Conservation (phyloP, 2,797 vertebrate genomes). For the Crocidura indochinensis region DNA sequence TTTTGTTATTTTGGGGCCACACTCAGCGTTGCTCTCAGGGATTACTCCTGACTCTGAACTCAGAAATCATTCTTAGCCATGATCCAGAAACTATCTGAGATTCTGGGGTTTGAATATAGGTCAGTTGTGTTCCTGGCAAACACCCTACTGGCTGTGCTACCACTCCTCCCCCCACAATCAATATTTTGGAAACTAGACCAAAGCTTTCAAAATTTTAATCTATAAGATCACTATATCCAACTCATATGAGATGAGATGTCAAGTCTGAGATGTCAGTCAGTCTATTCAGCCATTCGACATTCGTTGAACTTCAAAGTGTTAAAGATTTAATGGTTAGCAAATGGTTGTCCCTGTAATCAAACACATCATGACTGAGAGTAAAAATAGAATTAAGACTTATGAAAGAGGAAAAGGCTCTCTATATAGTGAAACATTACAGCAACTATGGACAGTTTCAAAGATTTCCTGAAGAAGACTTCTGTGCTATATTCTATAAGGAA, state of each 20-base stretch:
- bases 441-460: not conserved
- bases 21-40: no score
- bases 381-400: conserved; percentile 4
- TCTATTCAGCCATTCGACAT: conserved; percentile 21
- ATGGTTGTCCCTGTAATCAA: not conserved
- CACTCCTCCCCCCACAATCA: not conserved
- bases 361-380: not conserved
- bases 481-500: not conserved
- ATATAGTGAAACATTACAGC: not conserved
- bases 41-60: no score
- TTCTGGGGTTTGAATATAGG: no score
- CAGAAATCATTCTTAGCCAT: no score
- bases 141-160: no score
- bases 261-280: conserved; percentile 6
- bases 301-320: not conserved
- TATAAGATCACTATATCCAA: not conserved
- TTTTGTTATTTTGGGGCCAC: no score
- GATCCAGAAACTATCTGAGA: no score
- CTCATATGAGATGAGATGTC: not conserved
- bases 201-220: conserved; percentile 26
- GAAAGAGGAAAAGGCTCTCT: not conserved
- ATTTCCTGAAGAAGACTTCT: not conserved
- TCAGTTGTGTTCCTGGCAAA: no score
- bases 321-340: conserved; percentile 1
- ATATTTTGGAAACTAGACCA: conserved; percentile 33